Percentiles rank a stretch among this genome's conserved stretches.
These are phyloP conservation scores for Hesperophylax magnus DNA, from an alignment of 1,140 invertebrate species.

Conservation along the genomic window DNA sequence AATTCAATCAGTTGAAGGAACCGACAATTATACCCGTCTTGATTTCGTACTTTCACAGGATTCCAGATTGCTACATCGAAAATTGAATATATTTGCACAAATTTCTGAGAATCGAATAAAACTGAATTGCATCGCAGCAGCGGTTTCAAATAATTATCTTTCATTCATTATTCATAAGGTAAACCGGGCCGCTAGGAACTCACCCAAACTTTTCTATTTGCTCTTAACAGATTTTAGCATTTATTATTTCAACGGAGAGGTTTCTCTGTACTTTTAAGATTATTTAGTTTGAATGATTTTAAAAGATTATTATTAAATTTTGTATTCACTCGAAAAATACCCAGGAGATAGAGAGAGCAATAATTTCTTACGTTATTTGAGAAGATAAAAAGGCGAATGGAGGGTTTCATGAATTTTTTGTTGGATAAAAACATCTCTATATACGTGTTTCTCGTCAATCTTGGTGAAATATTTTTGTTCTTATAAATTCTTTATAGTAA, in stretches of 20 bases:
- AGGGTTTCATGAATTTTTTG: no score
- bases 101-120: slow-evolving; percentile 42
- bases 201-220: slow-evolving; percentile 32
- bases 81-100: slow-evolving; percentile 45
- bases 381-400: no score
- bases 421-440: not conserved
- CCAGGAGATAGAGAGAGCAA: no score
- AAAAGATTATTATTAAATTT: not conserved
- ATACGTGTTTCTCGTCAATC: not conserved
- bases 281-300: not conserved
- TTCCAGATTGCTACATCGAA: slow-evolving; percentile 9
- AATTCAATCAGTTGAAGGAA: slow-evolving; percentile 14
- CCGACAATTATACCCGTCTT: slow-evolving; percentile 6
- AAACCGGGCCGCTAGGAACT: slow-evolving; percentile 14
- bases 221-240: slow-evolving; percentile 31
- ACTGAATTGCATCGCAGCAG: slow-evolving; percentile 30
- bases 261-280: not conserved
- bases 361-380: no score
- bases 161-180: slow-evolving; percentile 46
- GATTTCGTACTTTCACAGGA: slow-evolving; percentile 28
- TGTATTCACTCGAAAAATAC: not conserved
- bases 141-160: slow-evolving; percentile 41
- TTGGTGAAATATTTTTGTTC: not conserved
- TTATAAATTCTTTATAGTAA: not conserved
- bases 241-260: slow-evolving; percentile 16